Base-by-base conservation (phyloP, 2,113 vertebrate species). In the Cnemophilus loriae region DNA sequence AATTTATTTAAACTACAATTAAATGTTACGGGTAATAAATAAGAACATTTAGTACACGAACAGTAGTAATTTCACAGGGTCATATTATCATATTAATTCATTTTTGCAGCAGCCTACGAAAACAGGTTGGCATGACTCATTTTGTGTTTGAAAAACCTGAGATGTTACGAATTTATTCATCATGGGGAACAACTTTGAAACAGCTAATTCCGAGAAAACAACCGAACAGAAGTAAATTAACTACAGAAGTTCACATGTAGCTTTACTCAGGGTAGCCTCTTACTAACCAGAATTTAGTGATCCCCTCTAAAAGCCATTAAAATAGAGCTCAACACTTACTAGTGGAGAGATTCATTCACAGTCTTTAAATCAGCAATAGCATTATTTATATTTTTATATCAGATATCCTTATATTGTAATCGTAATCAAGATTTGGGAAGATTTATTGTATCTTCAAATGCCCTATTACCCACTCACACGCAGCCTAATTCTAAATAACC, bases 1-100 rank as follows among this genome's bases (percentile, higher is more conserved):
- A 84, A 92, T 83, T 73, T 90, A 86, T 65, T 93, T 80, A 90
- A 94, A 59, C 55, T 46, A 60, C 67, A 90, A 71, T 70, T 92
- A 95, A 92, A 73, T 59, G 63, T 57, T 92, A 83, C 1, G 1
- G 35, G 55, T 69, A 80, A 90, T 78, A 86, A 93, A 90, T 74
- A 88, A 91, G 79, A 90, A 86, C 47, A 82, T 46, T 76, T 59
- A 84, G 56, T 61, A 39, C 50, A 82, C 0, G 6, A 88, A 79
- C 52, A 68, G 57, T 63, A 77, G 41, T 56, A 89, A 93, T 69
- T 88, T 84, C 52, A 85, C 78, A 61, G 75, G 84, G 75, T 77
- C 60, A 61, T 75, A 84, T 85, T 91, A 90, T 64, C 83, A 71
- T 90, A 95, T 69, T 84, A 87, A 94, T 74, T 87, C 11, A 63